Conservation (phyloP, 64 coral and sea anemone genomes). For the Actinia equina region DNA sequence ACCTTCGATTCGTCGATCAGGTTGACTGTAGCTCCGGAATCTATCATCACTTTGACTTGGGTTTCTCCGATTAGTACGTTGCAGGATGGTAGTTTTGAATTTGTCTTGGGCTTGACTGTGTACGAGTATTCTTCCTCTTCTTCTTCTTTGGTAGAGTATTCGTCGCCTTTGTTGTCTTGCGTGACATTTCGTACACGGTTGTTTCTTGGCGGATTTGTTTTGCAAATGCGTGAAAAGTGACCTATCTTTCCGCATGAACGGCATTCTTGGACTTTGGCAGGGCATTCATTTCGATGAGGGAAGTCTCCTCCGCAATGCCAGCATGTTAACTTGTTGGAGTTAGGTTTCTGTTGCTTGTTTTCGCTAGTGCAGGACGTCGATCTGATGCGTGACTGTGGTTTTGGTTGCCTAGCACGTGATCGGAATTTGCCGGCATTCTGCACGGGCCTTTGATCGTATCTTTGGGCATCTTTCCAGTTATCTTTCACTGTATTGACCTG, state of each 20-base stretch:
- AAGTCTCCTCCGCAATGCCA: too few species aligned
- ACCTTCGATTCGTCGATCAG: slow-evolving; percentile 11
- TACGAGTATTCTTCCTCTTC: not conserved
- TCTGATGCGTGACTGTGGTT: not conserved
- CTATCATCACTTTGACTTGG: slow-evolving; percentile 49
- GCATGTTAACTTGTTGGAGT: too few species aligned
- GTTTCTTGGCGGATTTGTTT: too few species aligned
- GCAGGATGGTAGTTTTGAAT: not conserved
- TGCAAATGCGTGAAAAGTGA: too few species aligned
- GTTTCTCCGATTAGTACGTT: not conserved
- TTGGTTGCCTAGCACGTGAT: slow-evolving; percentile 3
- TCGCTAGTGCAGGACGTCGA: not conserved
- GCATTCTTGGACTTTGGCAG: too few species aligned
- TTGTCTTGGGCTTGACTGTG: slow-evolving; percentile 18
- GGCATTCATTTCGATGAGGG: too few species aligned
- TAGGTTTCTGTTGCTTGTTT: not conserved
- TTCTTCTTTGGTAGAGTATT: not conserved
- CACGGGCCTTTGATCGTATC: not conserved
- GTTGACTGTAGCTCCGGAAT: slow-evolving; percentile 61
- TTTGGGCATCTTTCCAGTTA: not conserved
- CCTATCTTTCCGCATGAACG: too few species aligned
- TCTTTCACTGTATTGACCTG: not conserved
- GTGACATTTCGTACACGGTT: not conserved
- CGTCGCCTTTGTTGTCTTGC: slow-evolving; percentile 11
- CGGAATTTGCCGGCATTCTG: not conserved